phyloP scores from a whole-genome alignment of 2,797 vertebrate genomes.

The Eulemur mongoz region DNA sequence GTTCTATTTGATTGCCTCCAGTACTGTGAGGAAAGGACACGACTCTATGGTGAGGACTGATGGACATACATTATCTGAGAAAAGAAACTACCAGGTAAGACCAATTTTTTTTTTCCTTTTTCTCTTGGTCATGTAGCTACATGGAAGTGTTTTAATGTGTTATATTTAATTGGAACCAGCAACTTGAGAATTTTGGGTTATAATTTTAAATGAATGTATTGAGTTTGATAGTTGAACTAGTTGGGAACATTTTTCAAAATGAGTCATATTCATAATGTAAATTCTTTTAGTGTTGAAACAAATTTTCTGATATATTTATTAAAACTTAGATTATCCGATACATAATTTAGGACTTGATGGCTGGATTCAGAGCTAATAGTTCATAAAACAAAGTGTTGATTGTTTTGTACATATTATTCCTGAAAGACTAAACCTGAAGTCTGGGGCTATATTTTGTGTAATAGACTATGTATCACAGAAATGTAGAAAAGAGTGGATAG shows the following conservation, averaged over 20 bases:
- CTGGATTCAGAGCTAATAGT: conserved; percentile 19
- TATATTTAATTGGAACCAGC: conserved; percentile 12
- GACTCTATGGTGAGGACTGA: conserved; percentile 84
- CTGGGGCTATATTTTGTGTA: conserved; percentile 3
- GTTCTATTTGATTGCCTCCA: conserved; percentile 83
- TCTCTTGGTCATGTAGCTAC: conserved; percentile 4
- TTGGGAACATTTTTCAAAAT: conserved; percentile 41
- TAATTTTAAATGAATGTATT: conserved; percentile 20
- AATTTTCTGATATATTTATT: background rate
- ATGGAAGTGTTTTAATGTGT: conserved; percentile 38
- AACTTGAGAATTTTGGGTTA: conserved; percentile 42
- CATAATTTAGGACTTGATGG: background rate
- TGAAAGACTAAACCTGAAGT: background rate
- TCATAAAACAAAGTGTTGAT: background rate
- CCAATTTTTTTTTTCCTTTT: background rate
- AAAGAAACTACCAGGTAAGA: conserved; percentile 84
- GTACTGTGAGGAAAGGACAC: conserved; percentile 83
- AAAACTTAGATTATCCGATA: conserved; percentile 32
- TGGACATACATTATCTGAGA: conserved; percentile 84
- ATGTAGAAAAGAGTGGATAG: background rate
- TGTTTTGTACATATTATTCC: background rate
- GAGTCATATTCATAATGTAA: background rate
- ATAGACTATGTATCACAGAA: background rate
- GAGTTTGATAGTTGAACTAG: conserved; percentile 43
- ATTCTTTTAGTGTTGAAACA: background rate